phyloP scores from a whole-genome alignment of 2,888 invertebrate species.

The Perizoma affinitatum region DNA sequence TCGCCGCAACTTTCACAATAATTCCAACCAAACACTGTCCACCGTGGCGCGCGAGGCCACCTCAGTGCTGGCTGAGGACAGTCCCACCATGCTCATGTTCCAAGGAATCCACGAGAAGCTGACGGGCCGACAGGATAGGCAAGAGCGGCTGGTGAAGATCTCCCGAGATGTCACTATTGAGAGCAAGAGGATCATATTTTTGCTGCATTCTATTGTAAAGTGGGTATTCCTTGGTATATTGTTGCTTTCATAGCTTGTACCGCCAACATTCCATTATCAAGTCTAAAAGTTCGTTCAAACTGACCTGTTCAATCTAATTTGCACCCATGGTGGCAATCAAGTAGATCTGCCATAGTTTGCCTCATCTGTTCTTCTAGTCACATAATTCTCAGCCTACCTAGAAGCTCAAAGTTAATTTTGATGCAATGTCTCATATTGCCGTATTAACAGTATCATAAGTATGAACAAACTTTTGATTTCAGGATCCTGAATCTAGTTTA shows the following conservation, averaged over 20 bases:
- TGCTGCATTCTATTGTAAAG: constrained; percentile 89
- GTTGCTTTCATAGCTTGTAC: too few relatives aligned
- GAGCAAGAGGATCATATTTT: constrained; percentile 94
- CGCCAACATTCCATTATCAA: too few relatives aligned
- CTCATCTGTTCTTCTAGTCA: too few relatives aligned
- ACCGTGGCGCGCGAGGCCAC: constrained; percentile 63
- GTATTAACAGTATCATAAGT: too few relatives aligned
- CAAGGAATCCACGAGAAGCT: constrained; percentile 21
- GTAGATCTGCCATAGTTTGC: too few relatives aligned
- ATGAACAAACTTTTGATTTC: too few relatives aligned
- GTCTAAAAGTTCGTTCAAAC: too few relatives aligned
- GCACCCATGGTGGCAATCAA: too few relatives aligned
- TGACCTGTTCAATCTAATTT: too few relatives aligned
- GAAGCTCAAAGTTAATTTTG: too few relatives aligned
- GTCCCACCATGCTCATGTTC: constrained; percentile 29
- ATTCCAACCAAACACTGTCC: constrained; percentile 55
- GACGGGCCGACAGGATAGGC: constrained; percentile 32
- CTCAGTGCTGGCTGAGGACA: constrained; percentile 43
- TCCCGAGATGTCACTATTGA: constrained; percentile 57
- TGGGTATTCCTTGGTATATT: constrained; percentile 50
- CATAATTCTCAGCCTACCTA: too few relatives aligned
- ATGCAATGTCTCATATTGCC: too few relatives aligned
- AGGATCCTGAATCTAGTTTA: neutral
- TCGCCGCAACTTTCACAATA: constrained; percentile 55
- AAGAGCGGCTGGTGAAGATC: constrained; percentile 36